A percentile compares a stretch with the other conserved stretches of the same genome.
Conservation (phyloP, 1,140 invertebrate genomes). For the Drusus annulatus region DNA sequence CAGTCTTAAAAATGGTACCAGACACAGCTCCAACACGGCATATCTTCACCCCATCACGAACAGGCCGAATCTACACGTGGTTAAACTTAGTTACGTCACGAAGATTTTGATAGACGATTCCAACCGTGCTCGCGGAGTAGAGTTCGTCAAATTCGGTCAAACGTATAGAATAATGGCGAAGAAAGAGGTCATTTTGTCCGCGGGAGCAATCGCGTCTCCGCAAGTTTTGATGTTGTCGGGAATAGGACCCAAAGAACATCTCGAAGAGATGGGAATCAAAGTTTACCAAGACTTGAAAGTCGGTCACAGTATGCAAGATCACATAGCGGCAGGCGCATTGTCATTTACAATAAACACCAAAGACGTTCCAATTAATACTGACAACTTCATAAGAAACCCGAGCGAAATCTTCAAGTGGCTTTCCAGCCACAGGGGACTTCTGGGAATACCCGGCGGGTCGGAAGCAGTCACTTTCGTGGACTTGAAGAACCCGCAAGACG, state of each 20-base stretch:
- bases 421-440: conserved; percentile 71
- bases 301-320: conserved; percentile 81
- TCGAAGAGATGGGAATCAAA: conserved; percentile 71
- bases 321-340: conserved; percentile 77
- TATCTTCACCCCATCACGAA: conserved; percentile 76
- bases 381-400: conserved; percentile 79
- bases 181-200: conserved; percentile 81
- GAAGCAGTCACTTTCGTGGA: conserved; percentile 86
- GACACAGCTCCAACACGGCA: conserved; percentile 76
- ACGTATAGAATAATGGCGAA: conserved; percentile 70
- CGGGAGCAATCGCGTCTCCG: conserved; percentile 80
- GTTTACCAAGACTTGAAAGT: conserved; percentile 77
- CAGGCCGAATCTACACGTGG: conserved; percentile 74
- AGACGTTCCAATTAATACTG: conserved; percentile 62
- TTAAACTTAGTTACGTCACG: conserved; percentile 73
- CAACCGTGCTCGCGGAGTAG: conserved; percentile 75
- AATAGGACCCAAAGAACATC: conserved; percentile 79
- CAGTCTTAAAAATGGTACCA: conserved; percentile 73
- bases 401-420: conserved; percentile 69
- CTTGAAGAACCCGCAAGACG: conserved; percentile 75
- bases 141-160: conserved; percentile 69
- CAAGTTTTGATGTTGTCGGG: conserved; percentile 85
- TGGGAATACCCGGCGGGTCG: conserved; percentile 84
- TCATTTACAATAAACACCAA: conserved; percentile 75
- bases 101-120: conserved; percentile 80